Evolutionary conservation across 2,113 vertebrate species (phyloP).

Genomic region (Halcyon senegalensis): DNA sequence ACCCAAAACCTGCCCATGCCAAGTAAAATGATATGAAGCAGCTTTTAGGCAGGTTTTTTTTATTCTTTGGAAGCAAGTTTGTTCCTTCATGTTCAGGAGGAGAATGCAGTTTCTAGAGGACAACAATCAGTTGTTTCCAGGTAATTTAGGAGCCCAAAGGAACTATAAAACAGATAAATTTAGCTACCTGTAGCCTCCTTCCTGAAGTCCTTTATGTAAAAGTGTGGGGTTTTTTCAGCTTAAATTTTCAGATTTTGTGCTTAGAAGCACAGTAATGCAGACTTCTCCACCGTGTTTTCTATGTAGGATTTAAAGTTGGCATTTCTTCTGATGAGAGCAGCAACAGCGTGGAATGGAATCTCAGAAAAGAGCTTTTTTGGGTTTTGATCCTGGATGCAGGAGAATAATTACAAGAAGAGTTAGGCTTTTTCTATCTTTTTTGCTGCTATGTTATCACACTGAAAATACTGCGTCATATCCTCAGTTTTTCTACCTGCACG

Average conservation of each 20-base stretch:
- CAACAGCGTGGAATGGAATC: not conserved
- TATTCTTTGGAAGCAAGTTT: not conserved
- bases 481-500: not conserved
- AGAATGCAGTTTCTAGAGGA: not conserved
- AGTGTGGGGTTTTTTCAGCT: not conserved
- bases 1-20: rapidly evolving
- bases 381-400: not conserved
- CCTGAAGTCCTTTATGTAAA: not conserved
- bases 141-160: not conserved
- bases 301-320: not conserved
- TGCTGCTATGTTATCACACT: not conserved
- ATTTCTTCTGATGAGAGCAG: not conserved
- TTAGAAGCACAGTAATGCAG: not conserved
- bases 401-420: not conserved
- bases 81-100: not conserved
- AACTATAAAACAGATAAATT: not conserved
- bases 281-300: not conserved
- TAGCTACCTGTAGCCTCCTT: not conserved
- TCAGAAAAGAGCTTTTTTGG: not conserved
- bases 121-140: not conserved
- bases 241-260: not conserved
- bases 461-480: not conserved
- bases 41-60: not conserved
- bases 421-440: not conserved
- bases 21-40: not conserved